Conservation (phyloP, 2,888 invertebrate species). For the Apotomis betuletana region DNA sequence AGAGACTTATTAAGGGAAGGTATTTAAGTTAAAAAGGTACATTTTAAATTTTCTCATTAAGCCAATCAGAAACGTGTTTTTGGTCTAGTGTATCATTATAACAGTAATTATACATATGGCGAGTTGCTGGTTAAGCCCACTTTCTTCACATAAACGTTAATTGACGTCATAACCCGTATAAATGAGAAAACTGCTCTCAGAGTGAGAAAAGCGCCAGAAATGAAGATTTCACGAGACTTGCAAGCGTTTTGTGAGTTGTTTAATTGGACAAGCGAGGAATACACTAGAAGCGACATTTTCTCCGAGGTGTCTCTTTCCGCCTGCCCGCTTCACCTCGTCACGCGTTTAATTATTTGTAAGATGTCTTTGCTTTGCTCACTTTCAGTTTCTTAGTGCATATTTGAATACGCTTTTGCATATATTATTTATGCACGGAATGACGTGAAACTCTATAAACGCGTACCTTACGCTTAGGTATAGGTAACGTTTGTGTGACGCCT, state of each 20-base stretch:
- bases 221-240: slow-evolving; percentile 36
- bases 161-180: slow-evolving; percentile 1
- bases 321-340: slow-evolving; percentile 36
- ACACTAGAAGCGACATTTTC: slow-evolving; percentile 42
- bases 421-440: slow-evolving; percentile 28
- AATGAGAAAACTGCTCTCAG: slow-evolving; percentile 24
- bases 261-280: slow-evolving; percentile 45
- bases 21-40: too few relatives aligned
- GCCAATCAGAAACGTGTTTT: neutral
- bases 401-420: slow-evolving; percentile 32
- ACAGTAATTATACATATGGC: neutral
- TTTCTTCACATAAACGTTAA: slow-evolving; percentile 3
- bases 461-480: too few relatives aligned
- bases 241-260: slow-evolving; percentile 35
- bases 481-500: neutral
- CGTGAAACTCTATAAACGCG: neutral
- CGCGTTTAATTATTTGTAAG: slow-evolving; percentile 43
- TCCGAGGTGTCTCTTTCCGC: slow-evolving; percentile 41
- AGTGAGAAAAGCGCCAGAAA: slow-evolving; percentile 36
- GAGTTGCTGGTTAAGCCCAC: neutral
- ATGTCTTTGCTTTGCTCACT: slow-evolving; percentile 33
- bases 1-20: too few relatives aligned
- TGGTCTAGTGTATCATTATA: neutral
- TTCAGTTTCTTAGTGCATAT: slow-evolving; percentile 38
- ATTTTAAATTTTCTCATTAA: too few relatives aligned